Conservation (phyloP, 2,797 vertebrate species). For the Hephaestus fuliginosus region DNA sequence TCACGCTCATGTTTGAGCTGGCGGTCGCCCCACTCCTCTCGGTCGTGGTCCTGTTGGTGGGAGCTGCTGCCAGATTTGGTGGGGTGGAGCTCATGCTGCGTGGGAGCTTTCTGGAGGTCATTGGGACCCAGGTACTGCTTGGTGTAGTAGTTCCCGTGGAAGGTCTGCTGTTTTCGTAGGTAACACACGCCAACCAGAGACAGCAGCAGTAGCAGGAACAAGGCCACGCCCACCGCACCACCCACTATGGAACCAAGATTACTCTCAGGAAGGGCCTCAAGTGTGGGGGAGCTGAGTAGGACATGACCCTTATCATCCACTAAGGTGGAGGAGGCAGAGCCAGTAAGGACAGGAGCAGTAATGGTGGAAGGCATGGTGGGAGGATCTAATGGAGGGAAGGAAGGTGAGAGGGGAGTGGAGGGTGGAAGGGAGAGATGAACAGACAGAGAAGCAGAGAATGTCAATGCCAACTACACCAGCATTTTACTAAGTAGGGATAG, state of each 20-base stretch:
- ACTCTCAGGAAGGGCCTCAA: slow-evolving; percentile 93
- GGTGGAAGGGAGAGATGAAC: slow-evolving; percentile 86
- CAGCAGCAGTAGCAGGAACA: slow-evolving; percentile 95
- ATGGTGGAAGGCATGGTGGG: slow-evolving; percentile 94
- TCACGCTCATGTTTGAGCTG: slow-evolving; percentile 88
- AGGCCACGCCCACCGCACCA: slow-evolving; percentile 94
- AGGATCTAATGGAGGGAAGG: slow-evolving; percentile 98
- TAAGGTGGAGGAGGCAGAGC: slow-evolving; percentile 90
- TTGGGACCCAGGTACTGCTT: slow-evolving; percentile 95
- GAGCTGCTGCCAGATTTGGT: slow-evolving; percentile 87
- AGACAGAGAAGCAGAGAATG: slow-evolving; percentile 96
- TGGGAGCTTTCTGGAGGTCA: slow-evolving; percentile 94
- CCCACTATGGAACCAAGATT: slow-evolving; percentile 94
- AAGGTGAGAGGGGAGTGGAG: slow-evolving; percentile 84
- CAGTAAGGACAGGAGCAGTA: slow-evolving; percentile 92
- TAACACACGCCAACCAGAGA: slow-evolving; percentile 90
- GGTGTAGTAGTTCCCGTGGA: slow-evolving; percentile 96
- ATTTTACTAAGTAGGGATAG: slow-evolving; percentile 77
- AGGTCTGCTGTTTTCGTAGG: slow-evolving; percentile 93
- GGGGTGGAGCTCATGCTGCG: slow-evolving; percentile 90
- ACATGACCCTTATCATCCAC: slow-evolving; percentile 87
- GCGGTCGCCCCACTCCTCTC: slow-evolving; percentile 87
- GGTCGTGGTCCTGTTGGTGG: slow-evolving; percentile 90
- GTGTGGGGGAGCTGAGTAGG: slow-evolving; percentile 92
- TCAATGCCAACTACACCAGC: slow-evolving; percentile 93